Conservation (phyloP, 2,113 vertebrate genomes). For the Charadrius vociferus region DNA sequence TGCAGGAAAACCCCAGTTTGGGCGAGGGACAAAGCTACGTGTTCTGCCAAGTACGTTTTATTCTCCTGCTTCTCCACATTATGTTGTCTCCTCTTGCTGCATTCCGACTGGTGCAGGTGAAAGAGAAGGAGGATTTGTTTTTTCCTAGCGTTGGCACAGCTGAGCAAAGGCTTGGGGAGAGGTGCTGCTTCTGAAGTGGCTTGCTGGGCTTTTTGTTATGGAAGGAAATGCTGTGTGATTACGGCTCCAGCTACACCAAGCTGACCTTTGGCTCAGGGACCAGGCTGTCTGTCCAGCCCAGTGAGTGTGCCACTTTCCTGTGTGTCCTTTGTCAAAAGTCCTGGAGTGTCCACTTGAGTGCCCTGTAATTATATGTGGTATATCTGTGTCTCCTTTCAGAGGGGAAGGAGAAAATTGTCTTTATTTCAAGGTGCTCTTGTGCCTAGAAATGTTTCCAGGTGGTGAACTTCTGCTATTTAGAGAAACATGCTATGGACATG, state of each 20-base stretch:
- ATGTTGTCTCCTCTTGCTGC: neutral
- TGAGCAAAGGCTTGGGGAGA: neutral
- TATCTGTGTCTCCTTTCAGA: too few species aligned
- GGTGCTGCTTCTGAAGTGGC: neutral
- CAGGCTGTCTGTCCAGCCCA: neutral
- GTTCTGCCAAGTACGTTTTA: neutral
- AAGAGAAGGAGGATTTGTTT: too few species aligned
- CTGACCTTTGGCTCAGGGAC: neutral
- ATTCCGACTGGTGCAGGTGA: too few species aligned
- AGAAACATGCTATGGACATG: neutral
- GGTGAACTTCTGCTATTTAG: neutral
- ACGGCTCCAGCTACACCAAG: neutral
- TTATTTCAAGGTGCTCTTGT: neutral
- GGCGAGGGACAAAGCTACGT: neutral
- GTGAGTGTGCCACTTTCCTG: neutral
- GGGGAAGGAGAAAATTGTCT: too few species aligned
- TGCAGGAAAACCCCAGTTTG: neutral
- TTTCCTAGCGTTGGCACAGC: too few species aligned
- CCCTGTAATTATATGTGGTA: too few species aligned
- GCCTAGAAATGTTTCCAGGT: neutral
- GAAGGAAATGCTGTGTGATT: conserved; percentile 7
- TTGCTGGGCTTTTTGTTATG: conserved; percentile 31
- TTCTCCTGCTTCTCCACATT: neutral
- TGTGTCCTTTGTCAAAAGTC: neutral
- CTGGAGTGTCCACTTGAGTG: neutral